Evolutionary conservation across 2,888 invertebrate genomes (phyloP), one percentile per base, ranked within the genome.

Genomic region (Microctonus aethiopoides): DNA sequence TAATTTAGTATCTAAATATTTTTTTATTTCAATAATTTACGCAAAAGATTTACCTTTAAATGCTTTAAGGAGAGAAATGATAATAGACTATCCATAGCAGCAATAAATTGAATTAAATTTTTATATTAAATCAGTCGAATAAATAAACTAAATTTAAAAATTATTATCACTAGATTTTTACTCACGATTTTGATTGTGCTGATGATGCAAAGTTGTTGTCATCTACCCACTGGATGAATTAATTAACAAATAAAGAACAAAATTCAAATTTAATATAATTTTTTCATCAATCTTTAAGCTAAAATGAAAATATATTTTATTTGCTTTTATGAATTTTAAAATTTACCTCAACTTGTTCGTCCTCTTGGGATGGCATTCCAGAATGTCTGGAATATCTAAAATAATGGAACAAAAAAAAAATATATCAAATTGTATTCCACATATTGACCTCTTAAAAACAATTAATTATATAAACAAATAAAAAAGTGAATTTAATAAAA

Each of bases 21-120:
- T 24, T 9, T 20, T 2, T 32, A 26, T 51, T 11, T 26, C 26
- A 52, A 61, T 22, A 11, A 57, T 9, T 22, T 22, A 46, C 16
- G n/a, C n/a, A n/a, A 39, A 57, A 24, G 11, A 39, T 59, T 74
- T 75, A 75, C 75, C 83, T 83, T 84, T 75, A 83, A 81, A 74
- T 76, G 76, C 77, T 83, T 84, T 77, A 83, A 78, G 75, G 83
- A 80, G 71, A 84, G 78, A 76, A 81, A 81, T 74, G 84, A 84
- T 76, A 84, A 79, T 69, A 84, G 75, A 76, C 84, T 84, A 77
- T 81, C 80, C 82, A 72, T 57, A 68, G 68, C 68, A 71, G 74
- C 72, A 9, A 34, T 24, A 51, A 69, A 65, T 51, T 46, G 32
- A 34, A 24, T 36, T 7, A 79, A 78, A 75, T 69, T 70, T 63